These are phyloP conservation scores for Nibea coibor DNA, from an alignment of 2,113 vertebrate species.

Conservation along the genomic window DNA sequence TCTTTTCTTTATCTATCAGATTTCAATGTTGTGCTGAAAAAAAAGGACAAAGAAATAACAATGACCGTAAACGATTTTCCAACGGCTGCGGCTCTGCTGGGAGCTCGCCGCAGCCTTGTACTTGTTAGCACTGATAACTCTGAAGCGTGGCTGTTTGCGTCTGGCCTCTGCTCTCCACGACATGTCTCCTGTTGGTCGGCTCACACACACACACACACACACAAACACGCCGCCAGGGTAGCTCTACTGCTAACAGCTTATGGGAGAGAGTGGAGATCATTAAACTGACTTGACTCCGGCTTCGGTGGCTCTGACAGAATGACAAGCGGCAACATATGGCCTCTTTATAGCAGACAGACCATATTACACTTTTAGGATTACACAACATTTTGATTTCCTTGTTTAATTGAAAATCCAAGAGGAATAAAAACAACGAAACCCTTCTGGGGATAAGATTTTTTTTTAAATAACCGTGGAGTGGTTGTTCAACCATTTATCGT, in stretches of 20 bases:
- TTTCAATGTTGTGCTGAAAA: slow-evolving; percentile 35
- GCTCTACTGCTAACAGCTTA: slow-evolving; percentile 24
- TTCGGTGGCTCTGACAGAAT: slow-evolving; percentile 7
- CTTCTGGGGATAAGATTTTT: background rate
- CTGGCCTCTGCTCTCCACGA: slow-evolving; percentile 48
- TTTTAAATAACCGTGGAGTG: too few species aligned
- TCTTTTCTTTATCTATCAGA: slow-evolving; percentile 40
- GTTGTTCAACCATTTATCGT: background rate
- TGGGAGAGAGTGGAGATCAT: slow-evolving; percentile 20
- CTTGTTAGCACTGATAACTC: slow-evolving; percentile 65
- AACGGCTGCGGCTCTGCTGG: slow-evolving; percentile 38
- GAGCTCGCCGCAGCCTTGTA: slow-evolving; percentile 39
- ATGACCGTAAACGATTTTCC: slow-evolving; percentile 38
- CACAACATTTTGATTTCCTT: background rate
- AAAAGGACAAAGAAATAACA: slow-evolving; percentile 38
- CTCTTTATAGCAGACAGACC: background rate
- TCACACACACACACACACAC: background rate
- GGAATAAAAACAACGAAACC: background rate
- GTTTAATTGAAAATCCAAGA: background rate
- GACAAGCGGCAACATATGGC: background rate
- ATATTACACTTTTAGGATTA: background rate
- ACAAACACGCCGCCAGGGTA: background rate
- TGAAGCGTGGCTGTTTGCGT: slow-evolving; percentile 37
- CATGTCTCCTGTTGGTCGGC: slow-evolving; percentile 42
- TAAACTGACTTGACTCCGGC: slow-evolving; percentile 18